Percentiles rank a stretch among this genome's conserved stretches.
phyloP scores from a whole-genome alignment of 1,140 invertebrate species.

The Meloidogyne chitwoodi region DNA sequence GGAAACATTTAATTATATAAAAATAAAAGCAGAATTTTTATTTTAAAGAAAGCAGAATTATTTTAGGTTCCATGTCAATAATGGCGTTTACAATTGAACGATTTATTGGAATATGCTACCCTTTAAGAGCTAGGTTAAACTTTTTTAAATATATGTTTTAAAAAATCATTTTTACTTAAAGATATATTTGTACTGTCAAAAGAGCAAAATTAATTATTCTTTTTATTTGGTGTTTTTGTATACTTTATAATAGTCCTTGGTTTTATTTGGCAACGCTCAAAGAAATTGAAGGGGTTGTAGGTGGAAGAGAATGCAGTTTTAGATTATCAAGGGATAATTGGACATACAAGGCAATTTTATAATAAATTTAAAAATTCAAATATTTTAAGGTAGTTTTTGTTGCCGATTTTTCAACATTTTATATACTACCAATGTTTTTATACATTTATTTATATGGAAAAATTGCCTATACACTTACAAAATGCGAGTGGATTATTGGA shows the following conservation, averaged over 20 bases:
- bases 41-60: neutral
- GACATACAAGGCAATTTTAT: conserved; percentile 48
- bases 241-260: conserved; percentile 60
- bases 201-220: conserved; percentile 56
- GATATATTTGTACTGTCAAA: conserved; percentile 60
- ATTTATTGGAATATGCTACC: conserved; percentile 68
- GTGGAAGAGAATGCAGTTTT: conserved; percentile 43
- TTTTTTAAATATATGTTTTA: conserved; percentile 4
- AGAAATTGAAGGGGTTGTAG: conserved; percentile 22
- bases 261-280: conserved; percentile 56
- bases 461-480: conserved; percentile 63
- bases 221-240: conserved; percentile 57
- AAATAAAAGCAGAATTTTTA: neutral
- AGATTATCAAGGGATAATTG: conserved; percentile 49
- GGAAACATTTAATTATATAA: no score
- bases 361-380: neutral
- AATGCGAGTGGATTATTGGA: conserved; percentile 56
- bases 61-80: conserved; percentile 67
- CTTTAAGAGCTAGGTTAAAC: conserved; percentile 63
- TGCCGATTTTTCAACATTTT: conserved; percentile 50
- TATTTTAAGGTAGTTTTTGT: conserved; percentile 42
- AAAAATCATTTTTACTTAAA: conserved; percentile 24
- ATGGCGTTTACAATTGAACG: conserved; percentile 70
- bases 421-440: conserved; percentile 56
- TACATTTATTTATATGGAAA: conserved; percentile 57